These are phyloP conservation scores for Caracal caracal DNA, from an alignment of 2,113 vertebrate species.

Conservation along the genomic window DNA sequence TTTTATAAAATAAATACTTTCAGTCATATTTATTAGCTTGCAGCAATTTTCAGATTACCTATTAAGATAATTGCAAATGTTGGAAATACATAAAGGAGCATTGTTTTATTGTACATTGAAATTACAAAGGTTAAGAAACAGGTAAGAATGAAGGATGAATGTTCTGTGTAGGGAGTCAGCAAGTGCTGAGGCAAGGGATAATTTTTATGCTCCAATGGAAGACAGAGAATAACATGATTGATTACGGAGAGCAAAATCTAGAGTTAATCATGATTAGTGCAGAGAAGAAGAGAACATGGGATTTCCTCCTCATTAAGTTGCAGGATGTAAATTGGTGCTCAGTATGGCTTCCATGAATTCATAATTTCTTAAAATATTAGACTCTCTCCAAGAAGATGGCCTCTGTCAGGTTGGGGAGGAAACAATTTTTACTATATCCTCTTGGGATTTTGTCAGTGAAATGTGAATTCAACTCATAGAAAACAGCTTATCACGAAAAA, in stretches of 20 bases:
- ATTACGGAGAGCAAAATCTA: neutral
- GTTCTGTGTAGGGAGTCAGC: neutral
- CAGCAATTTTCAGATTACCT: neutral
- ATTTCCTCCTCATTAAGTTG: neutral
- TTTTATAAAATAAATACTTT: constrained; percentile 27
- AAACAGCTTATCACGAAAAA: neutral
- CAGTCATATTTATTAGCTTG: neutral
- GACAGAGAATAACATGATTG: neutral
- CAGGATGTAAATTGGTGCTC: neutral
- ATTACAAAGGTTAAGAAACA: neutral
- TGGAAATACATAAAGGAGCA: neutral
- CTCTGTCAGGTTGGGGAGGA: neutral
- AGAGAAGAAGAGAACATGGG: neutral
- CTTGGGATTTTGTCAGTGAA: neutral
- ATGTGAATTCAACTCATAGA: neutral
- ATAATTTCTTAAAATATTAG: neutral
- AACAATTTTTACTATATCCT: neutral
- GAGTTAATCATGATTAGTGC: neutral
- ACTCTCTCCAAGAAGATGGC: neutral
- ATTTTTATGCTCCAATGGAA: neutral
- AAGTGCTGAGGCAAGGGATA: neutral
- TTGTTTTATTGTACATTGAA: neutral
- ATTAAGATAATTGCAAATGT: neutral
- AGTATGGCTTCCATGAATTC: neutral
- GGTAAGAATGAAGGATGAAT: neutral